Evolutionary conservation across 2,113 vertebrate species (phyloP), one percentile per base, ranked within the genome.

Genomic region (Axis porcinus): DNA sequence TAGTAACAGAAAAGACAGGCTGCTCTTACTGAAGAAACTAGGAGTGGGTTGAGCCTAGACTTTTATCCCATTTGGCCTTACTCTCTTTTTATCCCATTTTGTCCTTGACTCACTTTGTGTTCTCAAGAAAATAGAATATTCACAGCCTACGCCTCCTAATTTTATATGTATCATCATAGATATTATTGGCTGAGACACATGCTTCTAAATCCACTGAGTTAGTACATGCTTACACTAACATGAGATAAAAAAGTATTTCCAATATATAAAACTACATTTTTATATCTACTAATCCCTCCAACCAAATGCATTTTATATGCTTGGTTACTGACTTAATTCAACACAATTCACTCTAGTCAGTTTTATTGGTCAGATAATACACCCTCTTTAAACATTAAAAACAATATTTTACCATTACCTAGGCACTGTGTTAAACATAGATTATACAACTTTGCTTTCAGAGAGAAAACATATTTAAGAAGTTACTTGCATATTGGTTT

Each of bases 391-490:
- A 93, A 92, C 40, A 90, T 57, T 62, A 91, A 97, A 43, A 94
- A 81, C 9, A 86, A 27, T 76, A 91, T 82, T 94, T 92, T 70
- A 76, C 47, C 76, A 21, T 81, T 86, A 64, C 28, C 14, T 93
- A 86, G 14, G 33, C 6, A 94, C 81, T 60, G 33, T 60, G 21
- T 92, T 89, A 97, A 95, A 95, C n/a, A 90, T 2, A 84, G 47
- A 86, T 17, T 57, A 84, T 1, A 83, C 28, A 81, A 70, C 27
- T 79, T 55, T 58, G 10, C 27, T 95, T 84, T 96, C 85, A 96
- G 87, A 94, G 47, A 97, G 21, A 17, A 95, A 96, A 94, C 43
- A 91, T 70, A 16, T 79, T 94, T 67, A 88, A 97, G 85, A 96
- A 84, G 27, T 54, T 82, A 91, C 84, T 96, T 97, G 50, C 8